A percentile compares a stretch with the other conserved stretches of the same genome.
Evolutionary conservation across 2,888 invertebrate genomes (phyloP).

Genomic region (Acrobasis repandana): DNA sequence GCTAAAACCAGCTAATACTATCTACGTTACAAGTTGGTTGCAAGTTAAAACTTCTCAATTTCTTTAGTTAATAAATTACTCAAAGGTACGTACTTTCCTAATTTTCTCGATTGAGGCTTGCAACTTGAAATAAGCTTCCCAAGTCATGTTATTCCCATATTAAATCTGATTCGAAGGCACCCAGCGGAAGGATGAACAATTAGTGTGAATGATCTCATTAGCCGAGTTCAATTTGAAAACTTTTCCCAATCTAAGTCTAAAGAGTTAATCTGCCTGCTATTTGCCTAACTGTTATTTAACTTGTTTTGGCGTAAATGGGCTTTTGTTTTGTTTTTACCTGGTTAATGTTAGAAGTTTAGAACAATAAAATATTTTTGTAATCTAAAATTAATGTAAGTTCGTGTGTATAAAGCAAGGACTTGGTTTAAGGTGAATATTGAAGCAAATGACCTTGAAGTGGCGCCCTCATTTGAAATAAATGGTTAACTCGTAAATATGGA

Average conservation of each 20-base stretch:
- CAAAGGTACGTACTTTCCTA: not conserved
- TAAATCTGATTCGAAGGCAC: conserved; percentile 23
- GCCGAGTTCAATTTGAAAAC: conserved; percentile 51
- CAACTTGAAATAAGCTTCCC: not conserved
- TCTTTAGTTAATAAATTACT: not conserved
- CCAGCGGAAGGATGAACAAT: conserved; percentile 34
- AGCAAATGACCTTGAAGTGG: no score
- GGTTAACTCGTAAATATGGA: no score
- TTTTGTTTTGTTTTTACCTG: not conserved
- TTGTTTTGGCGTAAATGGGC: not conserved
- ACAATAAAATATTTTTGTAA: no score
- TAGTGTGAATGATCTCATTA: conserved; percentile 36
- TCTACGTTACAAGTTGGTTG: no score
- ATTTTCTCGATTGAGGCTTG: not conserved
- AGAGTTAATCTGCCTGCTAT: conserved; percentile 12
- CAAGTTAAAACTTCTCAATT: no score
- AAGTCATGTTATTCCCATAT: conserved; percentile 7
- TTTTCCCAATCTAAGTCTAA: conserved; percentile 52
- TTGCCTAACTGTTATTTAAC: conserved; percentile 14
- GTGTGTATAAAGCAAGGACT: no score
- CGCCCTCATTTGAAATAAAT: no score
- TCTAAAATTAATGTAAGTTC: no score
- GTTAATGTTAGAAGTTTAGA: not conserved
- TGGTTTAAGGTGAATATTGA: no score
- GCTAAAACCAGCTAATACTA: no score